Percentiles rank a stretch among this genome's conserved stretches.
These are phyloP conservation scores for Loxodonta africana DNA, from an alignment of 2,113 vertebrate species.

Conservation along the genomic window DNA sequence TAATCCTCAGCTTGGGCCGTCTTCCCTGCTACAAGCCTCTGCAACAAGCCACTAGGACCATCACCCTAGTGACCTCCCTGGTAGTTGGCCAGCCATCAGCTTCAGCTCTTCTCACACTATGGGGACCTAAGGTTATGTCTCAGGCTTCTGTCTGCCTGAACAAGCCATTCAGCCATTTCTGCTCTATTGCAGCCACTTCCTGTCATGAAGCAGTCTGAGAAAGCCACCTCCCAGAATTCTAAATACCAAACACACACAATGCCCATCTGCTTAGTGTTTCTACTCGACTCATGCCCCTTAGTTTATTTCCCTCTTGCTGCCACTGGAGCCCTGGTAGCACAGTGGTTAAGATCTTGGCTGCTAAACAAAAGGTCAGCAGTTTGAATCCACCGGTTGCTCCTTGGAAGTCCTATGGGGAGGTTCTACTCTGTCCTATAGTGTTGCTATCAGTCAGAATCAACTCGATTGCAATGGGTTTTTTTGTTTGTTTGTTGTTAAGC, in stretches of 20 bases:
- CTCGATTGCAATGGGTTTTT: no score
- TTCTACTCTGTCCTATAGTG: no score
- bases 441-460: no score
- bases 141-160: not conserved
- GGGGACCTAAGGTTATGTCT: constrained; percentile 1
- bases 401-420: no score
- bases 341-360: no score
- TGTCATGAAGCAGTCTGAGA: not conserved
- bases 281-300: not conserved
- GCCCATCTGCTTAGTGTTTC: not conserved
- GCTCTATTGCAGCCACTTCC: not conserved
- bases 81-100: not conserved
- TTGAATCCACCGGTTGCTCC: no score
- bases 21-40: not conserved
- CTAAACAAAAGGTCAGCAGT: no score
- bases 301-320: not conserved
- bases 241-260: not conserved
- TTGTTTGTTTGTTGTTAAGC: no score
- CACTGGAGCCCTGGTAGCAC: not conserved
- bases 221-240: not conserved
- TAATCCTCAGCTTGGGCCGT: not conserved
- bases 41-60: not conserved
- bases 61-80: not conserved
- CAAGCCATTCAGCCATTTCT: not conserved
- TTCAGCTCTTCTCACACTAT: not conserved